Evolutionary conservation across 2,797 vertebrate genomes (phyloP), one percentile per base, ranked within the genome.

Genomic region (Pelodytes ibericus): DNA sequence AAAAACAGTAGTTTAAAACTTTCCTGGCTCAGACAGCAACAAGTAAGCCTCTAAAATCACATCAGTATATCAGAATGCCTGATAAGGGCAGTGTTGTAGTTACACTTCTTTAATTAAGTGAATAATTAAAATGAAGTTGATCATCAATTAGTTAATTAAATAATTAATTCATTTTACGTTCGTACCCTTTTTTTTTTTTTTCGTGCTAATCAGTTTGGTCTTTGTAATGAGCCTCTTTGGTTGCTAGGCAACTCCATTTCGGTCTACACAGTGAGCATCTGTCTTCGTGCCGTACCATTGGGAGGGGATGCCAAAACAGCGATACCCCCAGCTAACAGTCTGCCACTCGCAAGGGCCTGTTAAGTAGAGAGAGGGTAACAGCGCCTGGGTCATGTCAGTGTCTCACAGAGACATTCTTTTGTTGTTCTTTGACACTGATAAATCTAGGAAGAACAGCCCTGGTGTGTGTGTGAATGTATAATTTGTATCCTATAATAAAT

Each of bases 61-160:
- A 85, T 87, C 86, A 81, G 84, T 71, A 65, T 79, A 85, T 82
- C 87, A 83, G 80, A 81, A 80, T 82, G 51, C 83, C 86, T 81
- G 86, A 84, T 82, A 84, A 87, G 87, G 89, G 85, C 83, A 82
- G 82, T 81, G 84, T 88, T 89, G 89, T 85, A 83, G 84, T 90
- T 87, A 88, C 89, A 87, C 89, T 90, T 89, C 88, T 83, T 87
- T 84, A 90, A 92, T 92, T 89, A 91, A 90, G 89, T 89, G 88
- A 89, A 90, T 91, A 90, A 91, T 92, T 91, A 90, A 91, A 62
- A 90, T 90, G 86, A 87, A 91, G 87, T 90, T 91, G 90, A 89
- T 91, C 88, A 89, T 88, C 92, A 92, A 89, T 91, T 91, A 91
- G 85, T 88, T 91, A 90, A 89, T 91, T 89, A 90, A 90, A 90